Evolutionary conservation across 2,888 invertebrate species (phyloP), one percentile per base, ranked within the genome.

Genomic region (Epistrophe grossulariae): DNA sequence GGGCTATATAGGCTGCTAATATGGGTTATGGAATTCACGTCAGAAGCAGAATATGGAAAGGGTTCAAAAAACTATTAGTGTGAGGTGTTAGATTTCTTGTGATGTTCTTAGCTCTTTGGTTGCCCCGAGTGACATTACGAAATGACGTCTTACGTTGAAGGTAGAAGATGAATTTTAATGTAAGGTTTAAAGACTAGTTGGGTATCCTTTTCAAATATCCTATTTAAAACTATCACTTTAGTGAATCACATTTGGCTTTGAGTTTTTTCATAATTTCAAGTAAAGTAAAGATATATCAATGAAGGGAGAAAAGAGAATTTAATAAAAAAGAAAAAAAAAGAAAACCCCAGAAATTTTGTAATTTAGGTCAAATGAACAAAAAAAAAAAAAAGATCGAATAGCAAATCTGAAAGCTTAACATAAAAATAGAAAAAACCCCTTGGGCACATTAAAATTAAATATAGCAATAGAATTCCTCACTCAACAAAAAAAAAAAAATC

Each of bases 51-150:
- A 38, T 60, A 71, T 78, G 60, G 62, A 81, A 85, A 57, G 68
- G 78, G 60, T 77, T 77, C 66, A 60, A 68, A 48, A 57, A 70
- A 71, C 81, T 62, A 60, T 78, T 57, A 64, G 8, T 76, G 59
- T 43, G 19, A 70, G 40, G 81, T 81, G 68, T 73, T 73, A 40
- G 48, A 48, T 73, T 77, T 72, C 45, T 70, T 68, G 35, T 40
- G 38, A 15, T 70, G 4, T 40, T 19, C 31, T 52, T 50, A 38
- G 19, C 52, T 38, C 48, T 38, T 52, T 8, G 52, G 38, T 38
- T 24, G 11, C 35, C 35, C 19, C 19, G 15, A 19, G 68, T 11
- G 52, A 38, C 9, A 60, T 15, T 35, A 19, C 2, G 13, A 24
- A 38, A 50, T 52, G 68, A 68, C 31, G 52, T 68, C 7, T 5